phyloP scores from a whole-genome alignment of 2,113 vertebrate genomes.

The Aptenodytes forsteri region DNA sequence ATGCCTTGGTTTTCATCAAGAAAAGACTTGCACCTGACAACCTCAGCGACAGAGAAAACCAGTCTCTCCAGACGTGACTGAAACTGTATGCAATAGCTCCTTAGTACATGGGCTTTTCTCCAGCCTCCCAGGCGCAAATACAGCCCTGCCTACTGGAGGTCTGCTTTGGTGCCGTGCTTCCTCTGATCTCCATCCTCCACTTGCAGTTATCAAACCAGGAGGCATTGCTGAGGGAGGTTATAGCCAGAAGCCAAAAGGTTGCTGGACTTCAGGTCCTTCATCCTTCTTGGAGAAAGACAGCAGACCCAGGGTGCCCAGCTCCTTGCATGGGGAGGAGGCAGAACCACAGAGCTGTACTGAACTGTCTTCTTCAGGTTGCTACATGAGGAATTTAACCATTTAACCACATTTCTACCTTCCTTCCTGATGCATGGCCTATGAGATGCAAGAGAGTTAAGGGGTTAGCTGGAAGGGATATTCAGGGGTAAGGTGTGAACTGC shows the following conservation, averaged over 20 bases:
- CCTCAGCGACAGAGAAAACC: background rate
- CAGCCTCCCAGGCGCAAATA: background rate
- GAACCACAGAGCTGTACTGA: background rate
- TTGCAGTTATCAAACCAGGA: background rate
- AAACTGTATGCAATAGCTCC: background rate
- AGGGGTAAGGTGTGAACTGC: background rate
- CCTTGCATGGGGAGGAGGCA: background rate
- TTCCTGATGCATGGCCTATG: background rate
- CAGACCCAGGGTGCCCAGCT: background rate
- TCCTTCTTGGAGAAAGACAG: background rate
- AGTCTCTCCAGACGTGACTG: background rate
- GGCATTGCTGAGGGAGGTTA: background rate
- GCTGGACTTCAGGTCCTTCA: background rate
- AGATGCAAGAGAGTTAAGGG: background rate
- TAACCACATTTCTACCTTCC: background rate
- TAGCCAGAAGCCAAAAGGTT: background rate
- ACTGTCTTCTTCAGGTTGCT: background rate
- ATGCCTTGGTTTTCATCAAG: background rate
- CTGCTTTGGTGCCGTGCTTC: background rate
- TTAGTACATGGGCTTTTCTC: background rate
- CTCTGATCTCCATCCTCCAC: background rate
- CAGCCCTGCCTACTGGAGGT: background rate
- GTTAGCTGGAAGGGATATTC: background rate
- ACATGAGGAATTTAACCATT: background rate
- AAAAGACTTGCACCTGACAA: background rate